Base-by-base conservation (phyloP, 2,888 invertebrate species). In the Agriopis aurantiaria region DNA sequence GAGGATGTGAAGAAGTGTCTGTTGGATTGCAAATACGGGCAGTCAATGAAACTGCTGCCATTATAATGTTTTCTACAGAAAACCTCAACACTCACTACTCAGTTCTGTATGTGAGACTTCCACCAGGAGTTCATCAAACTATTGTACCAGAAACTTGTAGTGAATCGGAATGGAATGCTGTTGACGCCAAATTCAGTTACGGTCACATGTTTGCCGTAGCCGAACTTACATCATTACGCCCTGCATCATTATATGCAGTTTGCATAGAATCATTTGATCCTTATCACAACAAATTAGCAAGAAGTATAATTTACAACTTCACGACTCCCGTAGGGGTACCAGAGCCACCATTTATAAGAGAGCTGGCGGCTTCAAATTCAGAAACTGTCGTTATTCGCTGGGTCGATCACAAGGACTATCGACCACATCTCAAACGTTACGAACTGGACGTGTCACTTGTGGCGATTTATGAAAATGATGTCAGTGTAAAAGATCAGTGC, bases 121-220 rank as follows among this genome's bases (percentile, higher is more conserved):
- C 90, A 45, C 79, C 80, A 63, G 86, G 82, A 11, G 73, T 78
- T 11, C 75, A 83, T 23, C 79, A 80, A 11, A 76, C 80, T 3
- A 78, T 87, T 45, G 86, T 90, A 17, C 92, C 93, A 33, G 93
- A 93, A 77, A 86, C 85, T 4, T 94, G 93, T 71, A 92, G 91
- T 62, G 87, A 91, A 53, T 87, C 85, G 2, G 90, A 93, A 80
- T 93, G 93, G 93, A 79, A 85, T 53, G 82, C 86, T 56, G 78
- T 86, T 12, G 85, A 82, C 71, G 81, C 86, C 8, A 80, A 80
- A 6, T 76, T 76, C 40, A 72, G 73, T 14, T 77, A 68, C 14
- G 81, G 83, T 12, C 71, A 82, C n/a, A 68, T 79, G 33, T 67
- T 75, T 51, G 83, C 80, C 10, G 66, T 78, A 12, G 79, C 88